Evolutionary conservation across 2,888 invertebrate genomes (phyloP).

Genomic region (Luperina testacea): DNA sequence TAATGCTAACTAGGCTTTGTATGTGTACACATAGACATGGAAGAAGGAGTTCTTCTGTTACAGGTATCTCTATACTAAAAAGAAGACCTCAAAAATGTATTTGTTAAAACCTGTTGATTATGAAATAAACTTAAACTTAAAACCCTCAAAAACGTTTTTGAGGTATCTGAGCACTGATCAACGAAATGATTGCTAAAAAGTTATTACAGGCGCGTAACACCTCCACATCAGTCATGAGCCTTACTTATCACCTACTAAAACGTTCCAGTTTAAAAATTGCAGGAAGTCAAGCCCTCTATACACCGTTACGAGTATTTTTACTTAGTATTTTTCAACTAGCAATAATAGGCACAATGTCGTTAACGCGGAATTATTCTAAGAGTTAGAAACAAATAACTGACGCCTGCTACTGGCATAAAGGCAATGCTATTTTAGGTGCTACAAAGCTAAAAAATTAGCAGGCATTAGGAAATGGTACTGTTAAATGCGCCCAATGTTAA

Average conservation of each 20-base stretch:
- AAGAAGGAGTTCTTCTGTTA: no score
- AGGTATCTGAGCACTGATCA: background rate
- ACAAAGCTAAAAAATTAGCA: background rate
- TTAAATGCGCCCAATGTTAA: no score
- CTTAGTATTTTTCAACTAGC: background rate
- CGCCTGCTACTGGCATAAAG: slow-evolving; percentile 13
- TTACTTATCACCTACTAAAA: background rate
- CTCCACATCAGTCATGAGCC: background rate
- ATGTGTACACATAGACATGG: no score
- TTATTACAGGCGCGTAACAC: slow-evolving; percentile 17
- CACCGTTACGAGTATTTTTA: background rate
- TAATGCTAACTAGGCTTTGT: no score
- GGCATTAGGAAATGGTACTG: slow-evolving; percentile 2
- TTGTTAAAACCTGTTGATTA: no score
- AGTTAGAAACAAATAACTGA: background rate
- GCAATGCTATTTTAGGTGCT: slow-evolving; percentile 17
- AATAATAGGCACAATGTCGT: background rate
- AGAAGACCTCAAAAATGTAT: no score
- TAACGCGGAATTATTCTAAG: background rate
- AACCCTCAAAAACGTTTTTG: background rate
- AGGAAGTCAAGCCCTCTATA: background rate
- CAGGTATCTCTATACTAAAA: no score
- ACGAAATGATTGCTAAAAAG: slow-evolving; percentile 20
- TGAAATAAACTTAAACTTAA: no score
- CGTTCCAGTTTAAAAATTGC: background rate